phyloP scores from a whole-genome alignment of 2,113 vertebrate species.

The Antechinus stuartii region DNA sequence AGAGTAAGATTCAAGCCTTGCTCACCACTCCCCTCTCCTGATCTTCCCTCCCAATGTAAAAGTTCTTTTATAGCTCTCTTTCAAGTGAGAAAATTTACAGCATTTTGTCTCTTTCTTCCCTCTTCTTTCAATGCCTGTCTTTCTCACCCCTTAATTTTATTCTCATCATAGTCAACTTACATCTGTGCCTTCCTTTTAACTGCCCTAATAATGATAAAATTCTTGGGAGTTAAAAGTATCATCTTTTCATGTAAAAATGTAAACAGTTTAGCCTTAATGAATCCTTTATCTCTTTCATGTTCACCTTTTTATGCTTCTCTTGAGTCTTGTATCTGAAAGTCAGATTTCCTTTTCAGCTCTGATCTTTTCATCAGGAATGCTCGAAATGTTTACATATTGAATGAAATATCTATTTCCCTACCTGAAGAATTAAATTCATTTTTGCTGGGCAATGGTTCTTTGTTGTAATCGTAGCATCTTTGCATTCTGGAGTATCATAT shows the following conservation, averaged over 20 bases:
- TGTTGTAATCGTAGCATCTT: too few relatives aligned
- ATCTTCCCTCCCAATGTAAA: neutral
- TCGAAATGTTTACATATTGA: too few relatives aligned
- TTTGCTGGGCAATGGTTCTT: too few relatives aligned
- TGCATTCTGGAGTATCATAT: too few relatives aligned
- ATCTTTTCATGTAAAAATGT: neutral
- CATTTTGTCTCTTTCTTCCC: neutral
- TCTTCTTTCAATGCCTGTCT: neutral
- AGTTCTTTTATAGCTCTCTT: neutral
- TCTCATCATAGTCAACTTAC: too few relatives aligned
- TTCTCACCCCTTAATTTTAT: too few relatives aligned
- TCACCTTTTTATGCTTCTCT: too few relatives aligned
- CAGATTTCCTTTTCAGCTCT: too few relatives aligned
- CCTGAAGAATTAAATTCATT: too few relatives aligned
- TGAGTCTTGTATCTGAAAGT: too few relatives aligned
- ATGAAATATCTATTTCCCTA: too few relatives aligned
- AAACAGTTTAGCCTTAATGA: neutral
- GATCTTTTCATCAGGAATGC: too few relatives aligned
- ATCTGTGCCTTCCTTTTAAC: neutral
- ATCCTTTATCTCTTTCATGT: neutral
- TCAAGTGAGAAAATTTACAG: neutral
- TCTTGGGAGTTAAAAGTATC: neutral
- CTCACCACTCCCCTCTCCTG: neutral
- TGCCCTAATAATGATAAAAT: neutral
- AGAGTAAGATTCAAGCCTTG: neutral